These are phyloP conservation scores for Arctopsyche grandis DNA, from an alignment of 1,140 invertebrate genomes.

Conservation along the genomic window DNA sequence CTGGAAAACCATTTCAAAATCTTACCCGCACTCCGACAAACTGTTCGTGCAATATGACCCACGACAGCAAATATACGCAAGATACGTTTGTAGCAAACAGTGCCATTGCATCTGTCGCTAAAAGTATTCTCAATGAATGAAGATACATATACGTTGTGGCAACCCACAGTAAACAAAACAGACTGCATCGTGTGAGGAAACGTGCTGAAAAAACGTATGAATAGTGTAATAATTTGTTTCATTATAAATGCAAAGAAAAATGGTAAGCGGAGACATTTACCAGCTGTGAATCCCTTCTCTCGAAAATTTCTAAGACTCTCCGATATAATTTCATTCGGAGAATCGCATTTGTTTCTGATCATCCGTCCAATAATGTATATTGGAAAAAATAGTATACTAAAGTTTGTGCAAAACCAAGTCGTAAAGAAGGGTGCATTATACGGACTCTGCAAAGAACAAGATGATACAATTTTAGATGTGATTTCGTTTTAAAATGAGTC, in stretches of 20 bases:
- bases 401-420: constrained; percentile 95
- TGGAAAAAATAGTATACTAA: constrained; percentile 91
- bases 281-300: constrained; percentile 87
- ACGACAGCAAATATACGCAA: constrained; percentile 92
- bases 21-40: constrained; percentile 95
- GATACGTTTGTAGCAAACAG: constrained; percentile 93
- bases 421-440: constrained; percentile 94
- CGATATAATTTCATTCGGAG: constrained; percentile 76
- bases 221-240: background rate
- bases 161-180: constrained; percentile 92
- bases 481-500: background rate
- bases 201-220: constrained; percentile 69
- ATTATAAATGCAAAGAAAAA: background rate
- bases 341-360: constrained; percentile 77
- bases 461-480: background rate
- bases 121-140: constrained; percentile 82
- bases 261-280: constrained; percentile 60
- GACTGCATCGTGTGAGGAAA: constrained; percentile 83
- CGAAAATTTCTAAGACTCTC: constrained; percentile 85
- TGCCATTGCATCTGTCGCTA: constrained; percentile 91
- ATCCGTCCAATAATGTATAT: constrained; percentile 82
- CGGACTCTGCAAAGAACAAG: constrained; percentile 66
- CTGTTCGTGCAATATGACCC: constrained; percentile 96
- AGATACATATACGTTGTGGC: constrained; percentile 94
- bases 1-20: too few species aligned